Percentiles rank a stretch among this genome's conserved stretches.
These are phyloP conservation scores for Grantiella picta DNA, from an alignment of 2,113 vertebrate species.

Conservation along the genomic window DNA sequence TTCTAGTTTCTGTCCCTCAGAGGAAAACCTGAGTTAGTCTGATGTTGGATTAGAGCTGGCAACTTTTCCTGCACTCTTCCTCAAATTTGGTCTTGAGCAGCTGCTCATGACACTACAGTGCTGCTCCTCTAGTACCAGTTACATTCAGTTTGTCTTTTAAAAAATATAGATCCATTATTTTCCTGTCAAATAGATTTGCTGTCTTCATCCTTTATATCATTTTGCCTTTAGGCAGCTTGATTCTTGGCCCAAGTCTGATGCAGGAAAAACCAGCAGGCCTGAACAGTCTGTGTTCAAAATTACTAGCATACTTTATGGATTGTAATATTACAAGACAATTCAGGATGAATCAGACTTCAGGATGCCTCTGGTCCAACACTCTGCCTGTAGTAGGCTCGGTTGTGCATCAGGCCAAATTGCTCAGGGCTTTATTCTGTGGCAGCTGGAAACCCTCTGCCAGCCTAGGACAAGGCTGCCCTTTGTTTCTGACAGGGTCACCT, in stretches of 20 bases:
- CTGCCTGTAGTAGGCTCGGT: background rate
- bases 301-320: background rate
- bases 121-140: background rate
- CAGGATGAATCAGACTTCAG: background rate
- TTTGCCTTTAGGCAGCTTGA: background rate
- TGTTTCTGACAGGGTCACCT: fast-evolving
- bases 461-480: background rate
- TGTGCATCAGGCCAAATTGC: background rate
- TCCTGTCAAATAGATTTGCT: background rate
- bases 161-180: background rate
- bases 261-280: background rate
- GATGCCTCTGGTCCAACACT: background rate
- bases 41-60: fast-evolving
- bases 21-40: background rate
- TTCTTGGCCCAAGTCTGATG: background rate
- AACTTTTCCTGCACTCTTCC: background rate
- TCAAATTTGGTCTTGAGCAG: background rate
- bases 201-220: background rate
- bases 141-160: background rate
- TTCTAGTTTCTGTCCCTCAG: background rate
- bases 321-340: background rate
- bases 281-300: background rate
- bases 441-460: background rate
- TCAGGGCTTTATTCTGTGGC: background rate
- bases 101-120: background rate